Evolutionary conservation across 2,797 vertebrate genomes (phyloP).

Genomic region (Sebastes hopkinsi): DNA sequence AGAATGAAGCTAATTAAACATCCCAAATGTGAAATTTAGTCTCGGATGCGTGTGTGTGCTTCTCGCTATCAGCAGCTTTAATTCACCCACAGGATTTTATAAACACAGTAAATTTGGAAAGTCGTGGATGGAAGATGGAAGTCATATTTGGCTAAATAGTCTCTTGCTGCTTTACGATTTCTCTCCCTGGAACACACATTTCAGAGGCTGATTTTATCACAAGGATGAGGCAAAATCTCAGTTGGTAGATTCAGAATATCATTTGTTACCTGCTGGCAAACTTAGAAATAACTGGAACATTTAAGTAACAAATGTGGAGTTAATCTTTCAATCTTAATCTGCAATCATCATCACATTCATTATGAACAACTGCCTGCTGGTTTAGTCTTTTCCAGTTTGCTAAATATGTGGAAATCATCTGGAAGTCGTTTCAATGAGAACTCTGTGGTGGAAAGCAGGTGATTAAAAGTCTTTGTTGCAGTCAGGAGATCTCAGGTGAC

Average conservation of each 20-base stretch:
- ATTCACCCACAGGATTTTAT: constrained; percentile 15
- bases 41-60: background rate
- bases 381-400: background rate
- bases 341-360: background rate
- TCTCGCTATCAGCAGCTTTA: background rate
- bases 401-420: background rate
- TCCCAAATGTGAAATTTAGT: background rate
- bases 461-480: background rate
- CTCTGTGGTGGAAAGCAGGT: background rate
- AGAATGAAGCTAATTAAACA: background rate
- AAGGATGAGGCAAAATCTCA: background rate
- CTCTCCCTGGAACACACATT: background rate
- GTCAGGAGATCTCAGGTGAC: background rate
- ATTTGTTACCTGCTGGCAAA: background rate
- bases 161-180: background rate
- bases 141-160: background rate
- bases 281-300: background rate
- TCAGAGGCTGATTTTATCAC: background rate
- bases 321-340: background rate
- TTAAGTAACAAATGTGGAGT: background rate
- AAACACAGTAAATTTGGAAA: constrained; percentile 2
- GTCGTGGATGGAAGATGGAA: background rate
- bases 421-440: background rate
- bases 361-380: background rate
- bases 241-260: background rate